A percentile compares a stretch with the other conserved stretches of the same genome.
Evolutionary conservation across 2,113 vertebrate species (phyloP).

Genomic region (Felis chaus): DNA sequence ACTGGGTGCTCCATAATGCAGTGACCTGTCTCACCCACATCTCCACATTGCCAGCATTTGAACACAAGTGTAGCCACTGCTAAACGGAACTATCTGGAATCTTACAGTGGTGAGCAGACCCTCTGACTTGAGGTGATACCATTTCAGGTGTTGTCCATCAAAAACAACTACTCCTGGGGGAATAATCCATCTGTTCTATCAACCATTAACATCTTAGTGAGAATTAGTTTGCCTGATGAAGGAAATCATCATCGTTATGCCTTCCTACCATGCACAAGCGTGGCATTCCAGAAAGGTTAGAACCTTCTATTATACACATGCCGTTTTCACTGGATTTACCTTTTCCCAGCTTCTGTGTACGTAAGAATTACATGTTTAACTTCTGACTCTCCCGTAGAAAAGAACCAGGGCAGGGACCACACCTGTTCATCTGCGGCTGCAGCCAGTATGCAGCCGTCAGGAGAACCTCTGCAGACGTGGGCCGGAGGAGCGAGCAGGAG

Average conservation of each 20-base stretch:
- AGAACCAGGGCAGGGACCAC: background rate
- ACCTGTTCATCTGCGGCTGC: background rate
- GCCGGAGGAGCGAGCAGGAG: fast-evolving
- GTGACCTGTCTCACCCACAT: background rate
- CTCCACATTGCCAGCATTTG: background rate
- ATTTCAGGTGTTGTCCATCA: background rate
- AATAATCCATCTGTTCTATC: background rate
- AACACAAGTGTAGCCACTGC: background rate
- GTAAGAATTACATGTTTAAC: background rate
- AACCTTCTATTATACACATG: fast-evolving
- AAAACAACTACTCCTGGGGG: background rate
- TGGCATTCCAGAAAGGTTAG: fast-evolving
- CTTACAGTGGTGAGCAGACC: background rate
- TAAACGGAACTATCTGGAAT: background rate
- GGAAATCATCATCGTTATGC: fast-evolving
- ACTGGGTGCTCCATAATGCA: fast-evolving
- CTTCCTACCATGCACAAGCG: fast-evolving
- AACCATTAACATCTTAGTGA: background rate
- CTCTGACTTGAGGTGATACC: no score
- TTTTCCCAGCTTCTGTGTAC: background rate
- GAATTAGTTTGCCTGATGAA: background rate
- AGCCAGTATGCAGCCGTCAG: fast-evolving
- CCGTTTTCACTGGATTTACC: background rate
- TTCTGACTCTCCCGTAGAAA: no score
- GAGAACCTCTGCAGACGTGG: fast-evolving